These are phyloP conservation scores for Disparrhopalites patrizii DNA, from an alignment of 2,888 invertebrate species.

Conservation along the genomic window DNA sequence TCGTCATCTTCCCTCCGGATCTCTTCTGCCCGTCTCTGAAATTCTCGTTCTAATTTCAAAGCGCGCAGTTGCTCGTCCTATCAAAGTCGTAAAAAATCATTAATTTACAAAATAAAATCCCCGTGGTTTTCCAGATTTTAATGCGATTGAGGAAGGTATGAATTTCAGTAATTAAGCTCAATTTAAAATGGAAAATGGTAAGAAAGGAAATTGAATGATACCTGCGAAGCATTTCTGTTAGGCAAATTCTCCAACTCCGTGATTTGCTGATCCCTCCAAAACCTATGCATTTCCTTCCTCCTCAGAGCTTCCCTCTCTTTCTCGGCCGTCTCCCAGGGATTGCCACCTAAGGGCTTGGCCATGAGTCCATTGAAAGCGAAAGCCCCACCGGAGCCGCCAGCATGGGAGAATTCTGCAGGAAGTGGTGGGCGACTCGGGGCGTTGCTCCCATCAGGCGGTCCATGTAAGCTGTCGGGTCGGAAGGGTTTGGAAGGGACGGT, in stretches of 20 bases:
- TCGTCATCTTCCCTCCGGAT: constrained; percentile 66
- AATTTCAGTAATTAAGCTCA: too few relatives aligned
- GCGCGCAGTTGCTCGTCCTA: constrained; percentile 77
- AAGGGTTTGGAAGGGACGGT: constrained; percentile 48
- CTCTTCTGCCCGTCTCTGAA: constrained; percentile 84
- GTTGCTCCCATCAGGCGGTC: constrained; percentile 40
- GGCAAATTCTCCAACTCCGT: constrained; percentile 68
- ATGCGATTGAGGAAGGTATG: background rate
- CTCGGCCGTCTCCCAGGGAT: constrained; percentile 92
- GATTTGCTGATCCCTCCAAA: constrained; percentile 83
- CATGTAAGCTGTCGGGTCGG: constrained; percentile 35
- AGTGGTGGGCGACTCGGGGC: constrained; percentile 52
- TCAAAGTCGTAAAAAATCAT: constrained; percentile 6
- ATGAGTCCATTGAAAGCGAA: constrained; percentile 49
- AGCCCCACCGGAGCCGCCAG: constrained; percentile 59
- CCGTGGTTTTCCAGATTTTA: background rate
- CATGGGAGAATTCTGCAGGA: constrained; percentile 61
- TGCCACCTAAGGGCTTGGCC: constrained; percentile 52
- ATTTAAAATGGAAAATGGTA: too few relatives aligned
- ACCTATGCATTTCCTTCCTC: constrained; percentile 68
- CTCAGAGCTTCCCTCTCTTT: constrained; percentile 66
- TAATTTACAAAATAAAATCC: too few relatives aligned
- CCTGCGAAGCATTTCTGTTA: constrained; percentile 68
- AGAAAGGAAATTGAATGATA: background rate
- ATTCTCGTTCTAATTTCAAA: constrained; percentile 88